Evolutionary conservation across 2,113 vertebrate genomes (phyloP).

Genomic region (Terrapene triunguis): DNA sequence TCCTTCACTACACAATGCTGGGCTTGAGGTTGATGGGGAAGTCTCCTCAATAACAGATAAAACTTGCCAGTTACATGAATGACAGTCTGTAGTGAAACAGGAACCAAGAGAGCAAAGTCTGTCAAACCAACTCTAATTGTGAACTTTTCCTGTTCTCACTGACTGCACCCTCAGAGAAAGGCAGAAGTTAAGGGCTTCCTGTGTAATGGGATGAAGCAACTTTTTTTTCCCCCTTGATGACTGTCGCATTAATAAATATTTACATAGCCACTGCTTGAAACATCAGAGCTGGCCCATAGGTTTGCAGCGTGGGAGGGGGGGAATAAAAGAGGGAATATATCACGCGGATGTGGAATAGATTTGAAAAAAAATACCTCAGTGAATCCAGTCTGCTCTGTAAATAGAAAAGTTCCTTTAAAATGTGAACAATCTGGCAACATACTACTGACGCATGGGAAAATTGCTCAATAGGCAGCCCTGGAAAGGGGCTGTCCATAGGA

Average conservation of each 20-base stretch:
- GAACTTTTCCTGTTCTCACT: conserved; percentile 57
- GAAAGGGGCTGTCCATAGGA: background rate
- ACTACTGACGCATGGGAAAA: background rate
- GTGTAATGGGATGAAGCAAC: conserved; percentile 72
- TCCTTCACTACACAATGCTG: conserved; percentile 20
- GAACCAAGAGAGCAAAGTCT: conserved; percentile 36
- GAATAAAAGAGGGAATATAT: background rate
- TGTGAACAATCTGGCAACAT: background rate
- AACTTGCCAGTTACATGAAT: conserved; percentile 28
- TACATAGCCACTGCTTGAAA: conserved; percentile 64
- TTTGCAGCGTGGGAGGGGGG: conserved; percentile 5
- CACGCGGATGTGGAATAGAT: background rate
- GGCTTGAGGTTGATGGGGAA: conserved; percentile 20
- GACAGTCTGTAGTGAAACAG: conserved; percentile 52
- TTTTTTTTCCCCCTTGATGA: conserved; percentile 60
- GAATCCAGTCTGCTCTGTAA: background rate
- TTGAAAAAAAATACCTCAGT: background rate
- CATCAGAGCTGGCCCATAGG: conserved; percentile 5
- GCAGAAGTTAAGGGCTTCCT: conserved; percentile 71
- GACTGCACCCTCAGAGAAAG: conserved; percentile 37
- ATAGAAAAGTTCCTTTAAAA: background rate
- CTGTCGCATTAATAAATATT: conserved; percentile 78
- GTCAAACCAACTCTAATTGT: conserved; percentile 18
- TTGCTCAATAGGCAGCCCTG: background rate
- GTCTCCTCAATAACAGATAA: conserved; percentile 37